Evolutionary conservation across 2,797 vertebrate genomes (phyloP).

Genomic region (Meriones psammophilus): DNA sequence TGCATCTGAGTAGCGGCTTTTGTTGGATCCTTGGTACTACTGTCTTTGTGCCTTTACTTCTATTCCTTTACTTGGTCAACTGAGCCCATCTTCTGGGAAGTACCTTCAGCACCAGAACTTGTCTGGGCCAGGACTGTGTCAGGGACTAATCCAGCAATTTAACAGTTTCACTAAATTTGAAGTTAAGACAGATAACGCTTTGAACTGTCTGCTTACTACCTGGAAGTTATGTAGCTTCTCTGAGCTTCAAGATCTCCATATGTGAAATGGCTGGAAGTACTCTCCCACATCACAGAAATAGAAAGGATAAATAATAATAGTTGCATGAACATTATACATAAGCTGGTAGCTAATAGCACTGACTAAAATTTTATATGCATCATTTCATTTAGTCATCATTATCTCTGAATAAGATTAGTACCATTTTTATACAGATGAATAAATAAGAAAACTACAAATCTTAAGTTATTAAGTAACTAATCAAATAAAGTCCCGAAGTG

Average conservation of each 20-base stretch:
- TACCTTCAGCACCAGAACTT: not conserved
- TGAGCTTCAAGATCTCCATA: not conserved
- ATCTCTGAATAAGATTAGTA: not conserved
- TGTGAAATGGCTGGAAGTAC: conserved; percentile 48
- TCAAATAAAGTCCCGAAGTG: not conserved
- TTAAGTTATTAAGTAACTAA: not conserved
- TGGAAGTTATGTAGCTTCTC: not conserved
- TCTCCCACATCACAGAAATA: not conserved
- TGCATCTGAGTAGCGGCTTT: not conserved
- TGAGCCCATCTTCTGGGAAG: not conserved
- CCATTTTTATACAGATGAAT: conserved; percentile 25
- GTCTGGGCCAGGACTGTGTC: not conserved
- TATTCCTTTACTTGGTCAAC: not conserved
- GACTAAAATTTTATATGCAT: not conserved
- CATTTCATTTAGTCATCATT: conserved; percentile 49
- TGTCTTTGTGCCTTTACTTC: not conserved
- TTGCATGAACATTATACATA: conserved; percentile 1
- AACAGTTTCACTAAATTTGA: not conserved
- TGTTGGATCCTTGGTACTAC: not conserved
- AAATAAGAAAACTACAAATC: conserved; percentile 10
- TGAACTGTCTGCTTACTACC: conserved; percentile 15
- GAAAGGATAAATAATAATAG: conserved; percentile 41
- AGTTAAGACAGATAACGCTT: conserved; percentile 21
- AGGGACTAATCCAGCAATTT: conserved; percentile 10
- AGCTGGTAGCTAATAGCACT: not conserved